Base-by-base conservation (phyloP, 2,888 invertebrate species). In the Xylocampa areola region DNA sequence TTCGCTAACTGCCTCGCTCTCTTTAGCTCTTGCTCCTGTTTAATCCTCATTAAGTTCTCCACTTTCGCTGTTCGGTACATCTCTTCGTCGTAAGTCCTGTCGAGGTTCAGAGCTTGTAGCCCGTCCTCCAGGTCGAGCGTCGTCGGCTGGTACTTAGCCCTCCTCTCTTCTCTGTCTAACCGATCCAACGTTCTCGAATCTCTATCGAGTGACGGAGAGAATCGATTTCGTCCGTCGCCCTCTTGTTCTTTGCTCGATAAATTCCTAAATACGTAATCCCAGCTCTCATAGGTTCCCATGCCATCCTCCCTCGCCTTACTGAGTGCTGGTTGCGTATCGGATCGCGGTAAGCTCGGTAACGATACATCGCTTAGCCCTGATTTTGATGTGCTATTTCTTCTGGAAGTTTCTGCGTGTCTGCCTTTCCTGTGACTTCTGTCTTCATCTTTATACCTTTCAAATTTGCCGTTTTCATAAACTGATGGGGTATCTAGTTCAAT, bases 181-280 rank as follows among this genome's bases (percentile, higher is more conserved):
- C 92, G 80, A 53, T 94, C 94, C 2, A 94, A 79, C 0, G 94
- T 92, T 72, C 90, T 83, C 0, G 93, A 91, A 76, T 94, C 94
- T 41, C 92, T 79, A 33, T 94, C 94, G 1, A 92, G 68, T 0
- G 94, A 91, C 0, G 94, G 92, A 5, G 94, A 94, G 51, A 96
- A 93, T 72, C 97, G 95, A 51, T 96, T 96, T 39, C 96, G 96
- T 0, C 95, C 95, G 73, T 96, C 96, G 21, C 92, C 94, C 1
- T 94, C 92, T 70, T 97, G 96, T 0, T 96, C 96, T 75, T 96
- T 96, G 71, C 95, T 96, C 54, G 97, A 96, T 27, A 97, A 89
- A 81, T 96, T 96, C 71, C 96, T 95, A 80, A 96, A 97, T 0
- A 97, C 97, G 79, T 97, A 97, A 80, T 96, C 96, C 97, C 97